A percentile compares a stretch with the other conserved stretches of the same genome.
Evolutionary conservation across 2,113 vertebrate genomes (phyloP).

Genomic region (Mustela nigripes): DNA sequence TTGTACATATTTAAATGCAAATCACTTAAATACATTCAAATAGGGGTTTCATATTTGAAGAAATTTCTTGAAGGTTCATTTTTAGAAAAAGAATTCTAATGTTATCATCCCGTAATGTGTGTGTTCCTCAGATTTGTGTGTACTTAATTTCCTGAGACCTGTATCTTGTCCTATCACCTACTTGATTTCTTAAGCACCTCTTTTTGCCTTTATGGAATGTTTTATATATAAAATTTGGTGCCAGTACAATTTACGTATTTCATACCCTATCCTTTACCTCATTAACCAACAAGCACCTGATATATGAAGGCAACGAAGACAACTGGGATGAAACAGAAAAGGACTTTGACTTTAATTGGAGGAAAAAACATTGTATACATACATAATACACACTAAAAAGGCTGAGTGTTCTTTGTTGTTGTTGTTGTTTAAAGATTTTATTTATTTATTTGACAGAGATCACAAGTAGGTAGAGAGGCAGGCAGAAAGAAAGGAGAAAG

Average conservation of each 20-base stretch:
- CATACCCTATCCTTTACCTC: background rate
- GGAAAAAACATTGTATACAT: background rate
- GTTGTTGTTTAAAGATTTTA: too few species aligned
- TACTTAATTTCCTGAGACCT: background rate
- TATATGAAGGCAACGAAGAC: background rate
- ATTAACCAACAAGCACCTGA: background rate
- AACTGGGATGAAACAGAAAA: background rate
- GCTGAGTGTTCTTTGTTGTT: background rate
- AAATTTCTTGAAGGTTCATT: background rate
- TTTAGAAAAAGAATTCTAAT: slow-evolving; percentile 23
- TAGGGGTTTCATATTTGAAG: slow-evolving; percentile 37
- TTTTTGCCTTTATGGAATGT: background rate
- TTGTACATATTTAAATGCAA: background rate
- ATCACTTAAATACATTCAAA: slow-evolving; percentile 8
- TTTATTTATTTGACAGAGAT: too few species aligned
- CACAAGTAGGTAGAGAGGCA: too few species aligned
- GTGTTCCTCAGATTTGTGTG: background rate
- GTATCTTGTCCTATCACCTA: background rate
- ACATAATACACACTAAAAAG: background rate
- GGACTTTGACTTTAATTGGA: background rate
- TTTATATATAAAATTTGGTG: background rate
- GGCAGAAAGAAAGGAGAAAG: too few species aligned
- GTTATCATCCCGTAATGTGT: slow-evolving; percentile 28
- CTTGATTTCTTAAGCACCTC: background rate
- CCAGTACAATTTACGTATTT: background rate